Conservation (phyloP, 1,140 invertebrate genomes). For the Bombus sylvicola region DNA sequence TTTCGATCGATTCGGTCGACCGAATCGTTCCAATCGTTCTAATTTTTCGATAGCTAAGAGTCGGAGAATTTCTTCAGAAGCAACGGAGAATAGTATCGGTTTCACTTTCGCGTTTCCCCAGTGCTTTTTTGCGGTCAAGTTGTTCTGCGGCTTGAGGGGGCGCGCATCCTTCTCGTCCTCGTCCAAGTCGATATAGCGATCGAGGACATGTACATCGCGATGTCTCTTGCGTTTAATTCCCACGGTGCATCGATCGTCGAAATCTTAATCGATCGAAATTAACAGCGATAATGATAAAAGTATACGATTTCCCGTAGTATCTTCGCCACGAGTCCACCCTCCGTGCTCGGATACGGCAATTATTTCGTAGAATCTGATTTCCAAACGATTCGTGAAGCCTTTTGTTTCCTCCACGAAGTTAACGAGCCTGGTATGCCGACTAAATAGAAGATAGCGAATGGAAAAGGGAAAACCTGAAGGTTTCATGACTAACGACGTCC, state of each 20-base stretch:
- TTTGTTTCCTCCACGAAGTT: background rate
- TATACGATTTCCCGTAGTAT: background rate
- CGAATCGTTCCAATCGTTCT: background rate
- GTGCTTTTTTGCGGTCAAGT: constrained; percentile 5
- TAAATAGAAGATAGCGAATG: background rate
- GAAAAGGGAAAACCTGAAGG: background rate
- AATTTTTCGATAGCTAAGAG: background rate
- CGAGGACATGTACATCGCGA: background rate
- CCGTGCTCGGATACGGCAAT: background rate
- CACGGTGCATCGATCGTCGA: constrained; percentile 4
- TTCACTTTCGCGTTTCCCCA: constrained; percentile 6
- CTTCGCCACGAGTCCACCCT: no score
- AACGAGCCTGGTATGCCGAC: background rate
- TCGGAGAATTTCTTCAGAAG: no score
- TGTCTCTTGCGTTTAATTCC: background rate
- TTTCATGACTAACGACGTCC: background rate
- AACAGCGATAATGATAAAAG: background rate
- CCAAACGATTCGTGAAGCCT: background rate
- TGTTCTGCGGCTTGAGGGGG: background rate
- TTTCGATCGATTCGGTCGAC: background rate
- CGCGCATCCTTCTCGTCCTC: background rate
- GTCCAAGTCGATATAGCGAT: background rate
- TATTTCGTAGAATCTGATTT: background rate
- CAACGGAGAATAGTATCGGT: constrained; percentile 11
- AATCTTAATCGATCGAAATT: background rate